A percentile compares a stretch with the other conserved stretches of the same genome.
These are phyloP conservation scores for Calypte anna DNA, from an alignment of 2,113 vertebrate genomes.

Conservation along the genomic window DNA sequence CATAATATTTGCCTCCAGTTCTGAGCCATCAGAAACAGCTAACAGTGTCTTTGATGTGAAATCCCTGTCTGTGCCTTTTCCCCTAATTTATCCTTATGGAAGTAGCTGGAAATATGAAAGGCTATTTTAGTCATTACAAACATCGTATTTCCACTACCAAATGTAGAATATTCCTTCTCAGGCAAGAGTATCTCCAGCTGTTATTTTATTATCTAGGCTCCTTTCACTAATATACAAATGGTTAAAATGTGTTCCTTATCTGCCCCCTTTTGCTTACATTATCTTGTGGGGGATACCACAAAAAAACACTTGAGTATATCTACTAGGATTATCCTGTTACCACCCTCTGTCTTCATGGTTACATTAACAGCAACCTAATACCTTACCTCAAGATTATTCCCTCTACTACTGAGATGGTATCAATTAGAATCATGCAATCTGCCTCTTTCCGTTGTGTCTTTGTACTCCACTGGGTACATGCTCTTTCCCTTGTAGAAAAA, in stretches of 20 bases:
- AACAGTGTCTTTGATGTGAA: neutral
- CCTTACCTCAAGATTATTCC: slow-evolving; percentile 12
- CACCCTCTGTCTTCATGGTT: slow-evolving; percentile 17
- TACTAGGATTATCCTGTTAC: slow-evolving; percentile 49
- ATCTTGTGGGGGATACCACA: neutral
- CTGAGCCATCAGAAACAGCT: neutral
- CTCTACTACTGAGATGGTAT: neutral
- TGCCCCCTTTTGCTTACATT: neutral
- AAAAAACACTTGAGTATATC: slow-evolving; percentile 42
- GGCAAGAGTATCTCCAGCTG: neutral
- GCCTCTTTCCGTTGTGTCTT: neutral
- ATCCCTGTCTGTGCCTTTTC: neutral
- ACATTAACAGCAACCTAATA: slow-evolving; percentile 45
- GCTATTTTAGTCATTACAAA: neutral
- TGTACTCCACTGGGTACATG: neutral
- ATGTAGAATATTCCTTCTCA: neutral
- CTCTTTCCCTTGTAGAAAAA: neutral
- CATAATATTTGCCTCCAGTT: neutral
- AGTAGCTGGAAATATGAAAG: neutral
- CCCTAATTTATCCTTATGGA: neutral
- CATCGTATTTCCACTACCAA: neutral
- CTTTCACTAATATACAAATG: neutral
- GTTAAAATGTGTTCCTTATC: slow-evolving; percentile 32
- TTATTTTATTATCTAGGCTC: neutral
- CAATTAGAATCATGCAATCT: neutral